Conservation (phyloP, 2,113 vertebrate genomes). For the Barnardius zonarius region DNA sequence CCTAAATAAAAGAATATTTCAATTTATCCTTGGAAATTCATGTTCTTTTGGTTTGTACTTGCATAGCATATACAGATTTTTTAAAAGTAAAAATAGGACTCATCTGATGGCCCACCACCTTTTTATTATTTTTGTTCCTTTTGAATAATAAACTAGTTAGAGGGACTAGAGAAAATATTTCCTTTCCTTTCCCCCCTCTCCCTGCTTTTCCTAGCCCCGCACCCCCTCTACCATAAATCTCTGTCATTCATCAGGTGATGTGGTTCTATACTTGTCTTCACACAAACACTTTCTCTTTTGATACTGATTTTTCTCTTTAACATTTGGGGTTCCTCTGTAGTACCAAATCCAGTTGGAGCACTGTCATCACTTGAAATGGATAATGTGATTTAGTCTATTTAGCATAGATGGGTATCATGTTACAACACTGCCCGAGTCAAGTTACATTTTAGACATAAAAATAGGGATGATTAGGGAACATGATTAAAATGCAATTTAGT, state of each 20-base stretch:
- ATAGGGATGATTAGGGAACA: neutral
- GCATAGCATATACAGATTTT: neutral
- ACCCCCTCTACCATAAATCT: neutral
- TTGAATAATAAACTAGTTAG: neutral
- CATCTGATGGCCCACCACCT: neutral
- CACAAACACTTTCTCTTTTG: neutral
- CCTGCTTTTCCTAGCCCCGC: neutral
- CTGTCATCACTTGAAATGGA: neutral
- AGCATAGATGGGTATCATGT: neutral
- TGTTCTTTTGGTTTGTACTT: neutral
- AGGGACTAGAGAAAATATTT: neutral
- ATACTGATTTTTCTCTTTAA: neutral
- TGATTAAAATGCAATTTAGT: neutral
- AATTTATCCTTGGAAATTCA: neutral
- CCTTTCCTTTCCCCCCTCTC: too few relatives aligned
- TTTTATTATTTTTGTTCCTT: neutral
- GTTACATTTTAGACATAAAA: neutral
- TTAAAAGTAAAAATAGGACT: neutral
- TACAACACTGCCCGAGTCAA: conserved; percentile 4
- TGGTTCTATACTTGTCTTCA: neutral
- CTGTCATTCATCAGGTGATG: neutral
- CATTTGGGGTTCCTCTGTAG: neutral
- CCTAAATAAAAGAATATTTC: neutral
- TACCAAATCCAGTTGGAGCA: conserved; percentile 20
- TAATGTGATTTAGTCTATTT: conserved; percentile 16